These are phyloP conservation scores for Phainopepla nitens DNA, from an alignment of 2,113 vertebrate genomes.

Conservation along the genomic window DNA sequence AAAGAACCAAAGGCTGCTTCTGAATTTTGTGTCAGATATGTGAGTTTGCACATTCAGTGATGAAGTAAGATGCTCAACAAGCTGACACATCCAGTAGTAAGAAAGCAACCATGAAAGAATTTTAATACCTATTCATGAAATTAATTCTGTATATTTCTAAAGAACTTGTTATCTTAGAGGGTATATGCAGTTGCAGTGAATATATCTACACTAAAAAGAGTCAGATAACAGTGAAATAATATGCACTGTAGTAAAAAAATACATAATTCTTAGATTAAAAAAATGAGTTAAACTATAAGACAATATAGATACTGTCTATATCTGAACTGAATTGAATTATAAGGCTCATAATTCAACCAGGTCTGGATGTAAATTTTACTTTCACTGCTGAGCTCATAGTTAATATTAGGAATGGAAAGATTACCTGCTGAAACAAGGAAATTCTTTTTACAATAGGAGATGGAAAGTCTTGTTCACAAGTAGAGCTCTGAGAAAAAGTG, in stretches of 20 bases:
- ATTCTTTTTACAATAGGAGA: constrained; percentile 82
- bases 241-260: not conserved
- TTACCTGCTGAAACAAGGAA: constrained; percentile 93
- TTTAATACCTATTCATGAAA: not conserved
- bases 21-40: not conserved
- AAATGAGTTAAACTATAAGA: not conserved
- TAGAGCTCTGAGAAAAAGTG: constrained; percentile 84
- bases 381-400: not conserved
- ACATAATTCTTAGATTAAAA: not conserved
- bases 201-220: not conserved
- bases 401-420: not conserved
- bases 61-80: not conserved
- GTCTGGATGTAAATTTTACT: not conserved
- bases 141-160: not conserved
- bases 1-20: not conserved
- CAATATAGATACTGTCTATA: not conserved
- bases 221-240: not conserved
- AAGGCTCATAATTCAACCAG: not conserved
- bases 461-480: constrained; percentile 93
- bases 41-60: not conserved
- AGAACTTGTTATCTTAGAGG: not conserved
- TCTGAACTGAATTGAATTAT: no score
- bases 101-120: not conserved
- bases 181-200: not conserved
- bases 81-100: not conserved